Base-by-base conservation (phyloP, 2,113 vertebrate genomes). In the Seriola aureovittata region DNA sequence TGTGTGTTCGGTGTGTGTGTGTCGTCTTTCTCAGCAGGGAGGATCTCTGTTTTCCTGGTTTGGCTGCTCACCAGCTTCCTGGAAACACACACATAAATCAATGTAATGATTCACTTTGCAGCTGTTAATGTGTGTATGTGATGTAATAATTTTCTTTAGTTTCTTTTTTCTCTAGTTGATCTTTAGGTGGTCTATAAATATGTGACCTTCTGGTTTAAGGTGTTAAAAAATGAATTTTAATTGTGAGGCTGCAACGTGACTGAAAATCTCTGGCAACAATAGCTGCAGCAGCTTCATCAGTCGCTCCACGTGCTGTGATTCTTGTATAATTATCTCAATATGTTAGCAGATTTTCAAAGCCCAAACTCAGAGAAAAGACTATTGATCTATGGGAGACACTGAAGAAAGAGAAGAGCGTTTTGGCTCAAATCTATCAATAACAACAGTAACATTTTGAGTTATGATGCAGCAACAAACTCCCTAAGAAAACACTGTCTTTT, bases 51-150 rank as follows among this genome's bases (percentile, higher is more conserved):
- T 42, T 52, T 73, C 38, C 13, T 60, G 29, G 4, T 50, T 25
- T 65, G 74, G 69, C 67, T 65, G 69, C 82, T 73, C 29, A 4
- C 14, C 48, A 32, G 32, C n/a, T 54, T 87, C 84, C 88, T 89
- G 75, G 4, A 73, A 77, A 81, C 46, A 81, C 63, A 79, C 29
- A 36, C 54, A 57, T 25, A 57, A 48, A 54, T 40, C 13, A 44
- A 3, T 32, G 9, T 6, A 40, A 52, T 55, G 46, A 42, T 63
- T 75, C 2, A 64, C 64, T 16, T 1, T 34, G 21, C 64, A 54
- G 44, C 64, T 69, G 80, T 74, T 59, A 59, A 42, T 66, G 42
- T 74, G 16, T 52, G 16, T 52, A 14, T 23, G 55, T 16, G 34
- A 55, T 21, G 36, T 21, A 1, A 19, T 54, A n/a, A 5, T 7